Conservation (phyloP, 92 coral and sea anemone genomes). For the Anthopleura xanthogrammica region DNA sequence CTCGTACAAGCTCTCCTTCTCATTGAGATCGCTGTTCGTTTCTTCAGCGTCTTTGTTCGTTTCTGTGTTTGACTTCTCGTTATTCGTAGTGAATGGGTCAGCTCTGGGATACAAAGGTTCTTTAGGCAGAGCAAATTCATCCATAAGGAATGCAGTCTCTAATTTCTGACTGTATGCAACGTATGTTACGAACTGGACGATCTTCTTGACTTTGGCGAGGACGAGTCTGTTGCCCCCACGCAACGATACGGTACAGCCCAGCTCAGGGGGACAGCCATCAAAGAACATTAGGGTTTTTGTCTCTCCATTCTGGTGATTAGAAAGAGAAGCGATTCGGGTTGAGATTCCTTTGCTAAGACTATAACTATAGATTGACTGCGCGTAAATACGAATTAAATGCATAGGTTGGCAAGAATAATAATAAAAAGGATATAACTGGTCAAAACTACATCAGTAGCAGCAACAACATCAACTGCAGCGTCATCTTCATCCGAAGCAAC, state of each 20-base stretch:
- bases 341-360: too few relatives aligned
- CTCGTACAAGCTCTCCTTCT: conserved; percentile 1
- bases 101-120: conserved; percentile 24
- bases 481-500: too few relatives aligned
- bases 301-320: conserved; percentile 67
- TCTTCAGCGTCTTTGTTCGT: conserved; percentile 25
- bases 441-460: too few relatives aligned
- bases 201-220: conserved; percentile 75
- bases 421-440: too few relatives aligned
- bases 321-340: not conserved
- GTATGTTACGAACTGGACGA: conserved; percentile 74
- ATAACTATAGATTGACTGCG: too few relatives aligned
- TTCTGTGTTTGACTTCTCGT: conserved; percentile 16
- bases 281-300: conserved; percentile 87
- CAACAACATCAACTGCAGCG: too few relatives aligned
- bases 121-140: conserved; percentile 88
- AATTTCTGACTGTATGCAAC: conserved; percentile 85
- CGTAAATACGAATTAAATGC: too few relatives aligned
- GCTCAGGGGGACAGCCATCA: conserved; percentile 89
- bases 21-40: not conserved
- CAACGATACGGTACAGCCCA: conserved; percentile 82
- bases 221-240: conserved; percentile 89
- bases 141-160: conserved; percentile 85
- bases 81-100: not conserved
- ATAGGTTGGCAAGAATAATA: too few relatives aligned